phyloP scores from a whole-genome alignment of 2,888 invertebrate genomes.

The Girardia tigrina region DNA sequence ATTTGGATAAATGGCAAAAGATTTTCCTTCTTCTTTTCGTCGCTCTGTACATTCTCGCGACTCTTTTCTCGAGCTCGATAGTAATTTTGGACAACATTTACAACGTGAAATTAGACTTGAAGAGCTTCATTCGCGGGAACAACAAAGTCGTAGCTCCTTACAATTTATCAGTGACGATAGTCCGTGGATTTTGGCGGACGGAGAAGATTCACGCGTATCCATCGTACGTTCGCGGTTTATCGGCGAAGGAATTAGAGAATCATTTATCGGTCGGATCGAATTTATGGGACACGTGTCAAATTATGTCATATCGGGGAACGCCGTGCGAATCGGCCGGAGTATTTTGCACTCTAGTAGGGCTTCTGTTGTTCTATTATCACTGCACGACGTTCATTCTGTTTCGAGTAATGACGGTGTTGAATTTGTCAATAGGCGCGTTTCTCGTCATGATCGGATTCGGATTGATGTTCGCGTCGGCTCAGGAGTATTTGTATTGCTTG shows the following conservation, averaged over 20 bases:
- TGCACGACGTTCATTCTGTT: background rate
- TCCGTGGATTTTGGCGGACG: background rate
- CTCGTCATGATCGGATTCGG: background rate
- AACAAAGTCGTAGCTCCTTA: no score
- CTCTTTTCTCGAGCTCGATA: no score
- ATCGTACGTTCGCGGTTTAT: background rate
- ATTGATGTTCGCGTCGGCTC: background rate
- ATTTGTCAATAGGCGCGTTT: background rate
- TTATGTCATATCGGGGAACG: background rate
- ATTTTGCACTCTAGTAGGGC: background rate
- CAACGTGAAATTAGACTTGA: no score
- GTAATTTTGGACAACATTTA: no score
- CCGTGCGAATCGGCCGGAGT: background rate
- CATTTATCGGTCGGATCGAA: background rate
- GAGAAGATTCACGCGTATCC: background rate
- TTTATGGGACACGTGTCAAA: background rate
- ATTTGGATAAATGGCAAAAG: background rate
- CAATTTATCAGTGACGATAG: background rate
- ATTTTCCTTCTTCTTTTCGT: background rate
- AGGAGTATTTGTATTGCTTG: background rate
- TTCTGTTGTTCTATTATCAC: background rate
- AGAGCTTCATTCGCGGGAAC: no score
- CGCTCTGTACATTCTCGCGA: no score
- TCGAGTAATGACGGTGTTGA: background rate
- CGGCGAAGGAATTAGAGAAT: background rate